Evolutionary conservation across 2,888 invertebrate species (phyloP).

Genomic region (Ptychoptera contaminata): DNA sequence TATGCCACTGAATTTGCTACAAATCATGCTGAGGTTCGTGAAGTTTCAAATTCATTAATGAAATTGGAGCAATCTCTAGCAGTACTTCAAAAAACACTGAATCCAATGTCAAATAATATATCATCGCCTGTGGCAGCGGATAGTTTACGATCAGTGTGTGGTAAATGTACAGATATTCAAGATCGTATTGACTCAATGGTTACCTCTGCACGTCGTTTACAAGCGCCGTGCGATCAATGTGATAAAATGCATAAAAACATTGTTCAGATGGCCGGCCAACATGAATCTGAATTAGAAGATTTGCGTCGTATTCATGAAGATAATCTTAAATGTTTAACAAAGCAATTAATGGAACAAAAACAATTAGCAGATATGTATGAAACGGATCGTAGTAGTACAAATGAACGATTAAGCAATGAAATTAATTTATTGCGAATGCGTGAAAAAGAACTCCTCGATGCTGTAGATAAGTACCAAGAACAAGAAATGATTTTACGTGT

Average conservation of each 20-base stretch:
- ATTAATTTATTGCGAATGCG: conserved; percentile 10
- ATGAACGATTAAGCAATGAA: neutral
- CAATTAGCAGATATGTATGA: conserved; percentile 17
- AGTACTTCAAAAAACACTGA: conserved; percentile 17
- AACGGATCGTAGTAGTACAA: conserved; percentile 14
- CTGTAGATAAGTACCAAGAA: conserved; percentile 17
- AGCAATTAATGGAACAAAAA: conserved; percentile 20
- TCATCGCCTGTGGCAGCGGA: conserved; percentile 17
- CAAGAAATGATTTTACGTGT: conserved; percentile 20
- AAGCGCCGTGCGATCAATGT: conserved; percentile 32
- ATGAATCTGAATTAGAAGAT: conserved; percentile 26
- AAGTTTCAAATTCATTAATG: conserved; percentile 19
- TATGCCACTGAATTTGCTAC: conserved; percentile 20
- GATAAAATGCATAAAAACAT: conserved; percentile 31
- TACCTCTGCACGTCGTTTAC: conserved; percentile 20
- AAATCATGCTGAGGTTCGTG: conserved; percentile 20
- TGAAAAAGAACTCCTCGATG: conserved; percentile 19
- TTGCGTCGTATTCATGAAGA: conserved; percentile 28
- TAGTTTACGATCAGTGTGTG: conserved; percentile 37
- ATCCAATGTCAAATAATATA: conserved; percentile 17
- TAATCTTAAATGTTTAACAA: conserved; percentile 17
- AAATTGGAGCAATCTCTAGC: conserved; percentile 21
- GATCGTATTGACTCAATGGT: conserved; percentile 35
- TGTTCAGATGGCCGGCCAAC: conserved; percentile 26
- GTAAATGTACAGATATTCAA: conserved; percentile 39